Conservation (phyloP, 2,797 vertebrate species). For the Phrynocephalus guinanensis region DNA sequence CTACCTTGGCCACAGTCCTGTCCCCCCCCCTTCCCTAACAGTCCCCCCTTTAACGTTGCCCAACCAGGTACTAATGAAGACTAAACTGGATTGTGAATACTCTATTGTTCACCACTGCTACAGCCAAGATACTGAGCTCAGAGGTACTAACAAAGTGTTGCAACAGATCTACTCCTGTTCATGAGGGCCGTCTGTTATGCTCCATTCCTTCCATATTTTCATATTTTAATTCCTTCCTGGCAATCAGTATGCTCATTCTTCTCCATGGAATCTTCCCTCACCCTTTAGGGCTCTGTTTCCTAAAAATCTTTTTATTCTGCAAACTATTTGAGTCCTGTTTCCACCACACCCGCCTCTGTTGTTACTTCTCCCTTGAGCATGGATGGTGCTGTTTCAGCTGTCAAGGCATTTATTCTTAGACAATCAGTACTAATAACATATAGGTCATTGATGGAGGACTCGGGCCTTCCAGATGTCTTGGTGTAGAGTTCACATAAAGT, state of each 20-base stretch:
- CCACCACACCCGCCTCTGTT: too few relatives aligned
- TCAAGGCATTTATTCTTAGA: background rate
- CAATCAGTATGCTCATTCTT: too few relatives aligned
- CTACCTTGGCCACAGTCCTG: background rate
- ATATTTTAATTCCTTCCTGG: too few relatives aligned
- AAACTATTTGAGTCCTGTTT: too few relatives aligned
- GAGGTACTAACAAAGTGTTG: background rate
- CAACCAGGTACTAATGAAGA: background rate
- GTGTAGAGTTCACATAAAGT: too few relatives aligned
- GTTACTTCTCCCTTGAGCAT: background rate
- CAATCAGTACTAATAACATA: background rate
- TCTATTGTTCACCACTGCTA: background rate
- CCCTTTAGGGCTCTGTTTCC: too few relatives aligned
- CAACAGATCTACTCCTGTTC: background rate
- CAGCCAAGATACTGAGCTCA: background rate
- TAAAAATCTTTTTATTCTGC: too few relatives aligned
- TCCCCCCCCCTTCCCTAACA: background rate
- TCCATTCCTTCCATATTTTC: background rate
- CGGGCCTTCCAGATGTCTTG: too few relatives aligned
- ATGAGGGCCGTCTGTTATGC: background rate
- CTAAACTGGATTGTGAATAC: background rate
- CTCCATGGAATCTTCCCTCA: too few relatives aligned
- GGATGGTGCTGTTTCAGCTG: background rate
- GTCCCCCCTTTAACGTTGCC: background rate
- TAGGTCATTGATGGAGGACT: background rate